Percentiles rank a stretch among this genome's conserved stretches.
Conservation (phyloP, 2,797 vertebrate genomes). For the Galaxias olidus region DNA sequence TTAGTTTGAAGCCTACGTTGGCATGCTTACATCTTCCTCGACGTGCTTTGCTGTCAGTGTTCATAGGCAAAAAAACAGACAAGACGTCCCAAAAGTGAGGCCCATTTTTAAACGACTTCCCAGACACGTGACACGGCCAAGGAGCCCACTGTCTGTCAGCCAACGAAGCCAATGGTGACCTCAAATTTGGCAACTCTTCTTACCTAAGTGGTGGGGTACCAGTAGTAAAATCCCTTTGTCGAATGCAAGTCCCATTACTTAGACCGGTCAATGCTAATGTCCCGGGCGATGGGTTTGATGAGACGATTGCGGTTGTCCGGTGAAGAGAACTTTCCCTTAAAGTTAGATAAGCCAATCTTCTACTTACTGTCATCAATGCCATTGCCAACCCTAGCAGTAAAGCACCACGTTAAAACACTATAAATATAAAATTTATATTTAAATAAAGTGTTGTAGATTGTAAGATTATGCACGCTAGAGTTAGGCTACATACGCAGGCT, state of each 20-base stretch:
- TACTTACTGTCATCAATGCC: slow-evolving; percentile 49
- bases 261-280: background rate
- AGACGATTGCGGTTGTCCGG: slow-evolving; percentile 8
- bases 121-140: too few species aligned
- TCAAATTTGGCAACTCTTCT: background rate
- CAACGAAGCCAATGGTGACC: too few species aligned
- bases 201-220: slow-evolving; percentile 3
- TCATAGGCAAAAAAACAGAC: too few species aligned
- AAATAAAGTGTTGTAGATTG: background rate
- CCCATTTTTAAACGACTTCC: too few species aligned
- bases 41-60: too few species aligned
- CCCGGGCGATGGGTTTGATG: background rate
- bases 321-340: slow-evolving; percentile 27
- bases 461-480: background rate
- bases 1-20: too few species aligned
- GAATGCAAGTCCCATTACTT: background rate
- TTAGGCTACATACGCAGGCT: background rate
- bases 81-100: too few species aligned
- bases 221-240: slow-evolving; percentile 39
- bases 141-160: too few species aligned
- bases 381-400: slow-evolving; percentile 28
- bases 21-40: too few species aligned
- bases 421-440: too few species aligned
- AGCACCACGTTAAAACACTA: too few species aligned
- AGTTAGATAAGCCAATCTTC: slow-evolving; percentile 34